Conservation (phyloP, 2,113 vertebrate genomes). For the Zapornia atra region DNA sequence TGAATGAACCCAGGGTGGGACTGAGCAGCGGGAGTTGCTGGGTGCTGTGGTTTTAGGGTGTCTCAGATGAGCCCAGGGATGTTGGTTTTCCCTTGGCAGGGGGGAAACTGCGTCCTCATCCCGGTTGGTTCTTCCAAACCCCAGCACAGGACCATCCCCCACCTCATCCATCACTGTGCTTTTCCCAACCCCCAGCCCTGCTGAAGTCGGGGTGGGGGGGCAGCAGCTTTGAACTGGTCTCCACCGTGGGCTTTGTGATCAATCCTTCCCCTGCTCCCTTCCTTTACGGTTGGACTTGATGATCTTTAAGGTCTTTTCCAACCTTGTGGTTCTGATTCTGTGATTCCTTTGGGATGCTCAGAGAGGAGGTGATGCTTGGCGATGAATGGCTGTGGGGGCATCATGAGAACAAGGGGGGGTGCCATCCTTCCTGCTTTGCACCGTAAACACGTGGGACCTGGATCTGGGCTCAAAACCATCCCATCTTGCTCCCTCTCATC, state of each 20-base stretch:
- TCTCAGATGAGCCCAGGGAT: background rate
- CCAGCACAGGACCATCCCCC: rapidly evolving
- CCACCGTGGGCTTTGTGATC: background rate
- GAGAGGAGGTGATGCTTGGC: too few species aligned
- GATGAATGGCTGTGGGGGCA: too few species aligned
- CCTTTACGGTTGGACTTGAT: too few species aligned
- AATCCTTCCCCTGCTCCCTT: background rate
- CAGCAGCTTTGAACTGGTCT: background rate
- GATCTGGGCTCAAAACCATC: too few species aligned
- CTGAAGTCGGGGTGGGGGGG: background rate
- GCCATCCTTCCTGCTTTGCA: background rate
- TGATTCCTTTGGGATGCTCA: too few species aligned
- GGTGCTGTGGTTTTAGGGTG: background rate
- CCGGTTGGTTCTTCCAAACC: background rate
- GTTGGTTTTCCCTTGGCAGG: background rate
- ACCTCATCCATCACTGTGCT: background rate
- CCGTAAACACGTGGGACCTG: rapidly evolving
- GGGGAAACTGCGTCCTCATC: background rate
- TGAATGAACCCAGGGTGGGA: background rate
- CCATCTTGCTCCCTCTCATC: background rate
- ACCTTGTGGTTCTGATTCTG: too few species aligned
- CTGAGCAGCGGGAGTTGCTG: background rate
- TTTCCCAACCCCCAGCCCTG: background rate
- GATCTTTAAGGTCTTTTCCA: too few species aligned
- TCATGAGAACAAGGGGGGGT: too few species aligned